Conservation (phyloP, 2,797 vertebrate species). For the Simalia tracyae region DNA sequence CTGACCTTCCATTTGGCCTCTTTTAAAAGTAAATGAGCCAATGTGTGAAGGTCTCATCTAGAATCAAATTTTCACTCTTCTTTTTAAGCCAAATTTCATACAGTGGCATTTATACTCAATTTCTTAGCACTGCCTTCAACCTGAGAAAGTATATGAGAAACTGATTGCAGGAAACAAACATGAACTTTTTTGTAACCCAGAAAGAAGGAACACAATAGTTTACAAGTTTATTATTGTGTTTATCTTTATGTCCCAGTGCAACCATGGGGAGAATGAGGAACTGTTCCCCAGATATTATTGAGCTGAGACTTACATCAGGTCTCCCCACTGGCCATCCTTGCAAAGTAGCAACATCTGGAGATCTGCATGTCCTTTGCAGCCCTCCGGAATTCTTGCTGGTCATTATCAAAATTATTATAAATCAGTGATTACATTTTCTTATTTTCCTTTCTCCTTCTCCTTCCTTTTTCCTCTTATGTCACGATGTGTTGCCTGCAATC, state of each 20-base stretch:
- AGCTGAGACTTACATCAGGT: background rate
- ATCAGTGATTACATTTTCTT: background rate
- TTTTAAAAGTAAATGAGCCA: constrained; percentile 4
- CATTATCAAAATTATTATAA: background rate
- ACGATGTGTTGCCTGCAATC: background rate
- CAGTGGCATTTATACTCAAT: background rate
- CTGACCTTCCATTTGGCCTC: background rate
- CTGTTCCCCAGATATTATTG: background rate
- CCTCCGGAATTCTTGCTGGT: background rate
- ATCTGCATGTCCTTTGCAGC: background rate
- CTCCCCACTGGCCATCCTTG: background rate
- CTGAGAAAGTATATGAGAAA: background rate
- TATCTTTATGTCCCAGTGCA: background rate
- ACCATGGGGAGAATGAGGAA: background rate
- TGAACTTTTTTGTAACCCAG: background rate
- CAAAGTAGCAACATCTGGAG: background rate
- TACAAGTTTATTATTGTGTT: background rate
- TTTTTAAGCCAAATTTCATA: background rate
- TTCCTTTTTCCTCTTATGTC: too few relatives aligned
- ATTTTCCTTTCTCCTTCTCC: background rate
- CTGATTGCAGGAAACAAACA: too few relatives aligned
- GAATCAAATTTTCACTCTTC: background rate
- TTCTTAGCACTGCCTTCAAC: background rate
- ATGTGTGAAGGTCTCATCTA: background rate
- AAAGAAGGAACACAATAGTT: background rate